Conservation (phyloP, 1,140 invertebrate species). For the Lucilia cuprina region DNA sequence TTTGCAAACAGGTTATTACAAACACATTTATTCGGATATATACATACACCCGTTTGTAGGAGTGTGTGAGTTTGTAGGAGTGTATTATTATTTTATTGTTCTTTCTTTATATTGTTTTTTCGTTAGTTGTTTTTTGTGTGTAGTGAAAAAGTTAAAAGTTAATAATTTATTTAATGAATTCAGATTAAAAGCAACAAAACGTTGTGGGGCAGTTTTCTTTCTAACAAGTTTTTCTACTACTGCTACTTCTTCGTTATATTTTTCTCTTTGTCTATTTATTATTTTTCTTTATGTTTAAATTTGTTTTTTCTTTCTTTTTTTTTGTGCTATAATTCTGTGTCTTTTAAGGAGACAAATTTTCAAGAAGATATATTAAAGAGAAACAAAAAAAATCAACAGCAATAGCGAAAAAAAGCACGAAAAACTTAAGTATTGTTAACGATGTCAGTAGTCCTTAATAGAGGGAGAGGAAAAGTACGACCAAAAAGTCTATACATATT, state of each 20-base stretch:
- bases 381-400: not conserved
- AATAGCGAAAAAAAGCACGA: not conserved
- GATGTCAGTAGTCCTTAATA: not conserved
- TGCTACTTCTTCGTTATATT: not conserved
- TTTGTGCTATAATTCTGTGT: not conserved
- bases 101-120: not conserved
- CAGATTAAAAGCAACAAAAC: slow-evolving; percentile 29
- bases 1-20: not conserved
- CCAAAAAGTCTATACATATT: not conserved
- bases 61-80: not conserved
- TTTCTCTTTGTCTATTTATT: not conserved
- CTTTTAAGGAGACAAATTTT: not conserved
- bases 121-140: not conserved
- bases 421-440: slow-evolving; percentile 9
- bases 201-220: not conserved
- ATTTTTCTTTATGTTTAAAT: not conserved
- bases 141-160: slow-evolving; percentile 26
- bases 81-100: not conserved
- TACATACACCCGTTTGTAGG: not conserved
- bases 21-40: not conserved
- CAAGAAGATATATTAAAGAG: not conserved
- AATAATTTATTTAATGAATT: slow-evolving; percentile 35
- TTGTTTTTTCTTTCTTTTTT: not conserved
- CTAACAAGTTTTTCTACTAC: not conserved
- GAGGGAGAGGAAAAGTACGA: no score